phyloP scores from a whole-genome alignment of 1,140 invertebrate species.

The Microplitis mediator region DNA sequence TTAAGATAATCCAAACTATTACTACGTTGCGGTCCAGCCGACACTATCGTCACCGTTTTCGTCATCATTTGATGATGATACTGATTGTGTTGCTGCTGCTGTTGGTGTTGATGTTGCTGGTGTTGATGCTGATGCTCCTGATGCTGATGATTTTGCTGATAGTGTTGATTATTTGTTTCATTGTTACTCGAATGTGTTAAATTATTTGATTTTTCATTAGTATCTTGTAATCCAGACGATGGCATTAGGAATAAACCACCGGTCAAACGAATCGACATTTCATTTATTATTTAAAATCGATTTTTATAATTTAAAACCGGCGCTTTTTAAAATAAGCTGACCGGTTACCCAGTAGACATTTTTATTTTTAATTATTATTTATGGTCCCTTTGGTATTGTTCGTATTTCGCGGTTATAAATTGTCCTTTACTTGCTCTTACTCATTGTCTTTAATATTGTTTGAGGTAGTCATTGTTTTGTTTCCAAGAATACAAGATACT shows the following conservation, averaged over 20 bases:
- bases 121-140: background rate
- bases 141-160: constrained; percentile 33
- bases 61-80: constrained; percentile 57
- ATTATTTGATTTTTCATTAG: constrained; percentile 44
- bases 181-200: constrained; percentile 24
- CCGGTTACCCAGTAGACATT: background rate
- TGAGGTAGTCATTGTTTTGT: constrained; percentile 20
- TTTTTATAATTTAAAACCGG: background rate
- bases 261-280: constrained; percentile 59
- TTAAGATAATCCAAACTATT: constrained; percentile 87
- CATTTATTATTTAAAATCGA: background rate
- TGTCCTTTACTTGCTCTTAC: background rate
- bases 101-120: constrained; percentile 41
- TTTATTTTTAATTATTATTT: background rate
- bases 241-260: constrained; percentile 59
- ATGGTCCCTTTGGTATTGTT: background rate
- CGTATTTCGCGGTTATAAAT: background rate
- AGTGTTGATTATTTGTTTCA: constrained; percentile 43
- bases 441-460: background rate
- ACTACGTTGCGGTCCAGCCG: constrained; percentile 71
- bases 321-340: background rate
- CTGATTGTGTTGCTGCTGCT: constrained; percentile 48
- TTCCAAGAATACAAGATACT: background rate
- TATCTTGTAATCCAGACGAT: constrained; percentile 36
- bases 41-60: constrained; percentile 67